A percentile compares a stretch with the other conserved stretches of the same genome.
phyloP scores from a whole-genome alignment of 2,113 vertebrate species.

The Oreotrochilus melanogaster region DNA sequence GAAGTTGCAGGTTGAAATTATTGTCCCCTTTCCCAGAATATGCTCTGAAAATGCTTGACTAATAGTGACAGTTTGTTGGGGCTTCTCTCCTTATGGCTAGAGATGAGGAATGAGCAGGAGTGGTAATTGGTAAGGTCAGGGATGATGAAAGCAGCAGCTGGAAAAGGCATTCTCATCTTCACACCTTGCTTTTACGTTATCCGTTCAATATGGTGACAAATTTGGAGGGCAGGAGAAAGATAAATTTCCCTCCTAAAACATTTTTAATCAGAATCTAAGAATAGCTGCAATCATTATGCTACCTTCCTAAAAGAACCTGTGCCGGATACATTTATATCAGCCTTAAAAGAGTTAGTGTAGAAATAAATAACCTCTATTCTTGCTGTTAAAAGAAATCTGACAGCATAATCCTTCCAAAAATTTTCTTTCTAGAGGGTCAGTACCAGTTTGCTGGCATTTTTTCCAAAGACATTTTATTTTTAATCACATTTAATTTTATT shows the following conservation, averaged over 20 bases:
- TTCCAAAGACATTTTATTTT: background rate
- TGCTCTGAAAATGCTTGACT: background rate
- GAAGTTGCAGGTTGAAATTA: background rate
- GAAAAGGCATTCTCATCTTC: background rate
- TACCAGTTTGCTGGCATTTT: background rate
- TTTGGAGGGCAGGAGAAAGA: background rate
- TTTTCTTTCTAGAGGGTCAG: background rate
- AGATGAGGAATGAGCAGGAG: background rate
- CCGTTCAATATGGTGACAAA: background rate
- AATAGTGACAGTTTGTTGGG: background rate
- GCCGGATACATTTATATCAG: background rate
- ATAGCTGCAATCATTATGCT: background rate
- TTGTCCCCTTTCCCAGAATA: background rate
- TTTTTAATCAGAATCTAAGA: conserved; percentile 16
- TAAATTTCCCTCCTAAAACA: background rate
- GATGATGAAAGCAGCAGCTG: background rate
- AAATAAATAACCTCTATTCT: background rate
- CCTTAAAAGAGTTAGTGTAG: background rate
- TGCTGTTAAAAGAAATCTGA: background rate
- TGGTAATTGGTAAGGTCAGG: background rate
- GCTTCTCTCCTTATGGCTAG: conserved; percentile 1
- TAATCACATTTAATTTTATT: background rate
- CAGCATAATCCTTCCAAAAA: background rate
- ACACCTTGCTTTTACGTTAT: background rate
- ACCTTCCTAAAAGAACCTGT: background rate